Base-by-base conservation (phyloP, 1,140 invertebrate genomes). In the Tetranychus urticae region DNA sequence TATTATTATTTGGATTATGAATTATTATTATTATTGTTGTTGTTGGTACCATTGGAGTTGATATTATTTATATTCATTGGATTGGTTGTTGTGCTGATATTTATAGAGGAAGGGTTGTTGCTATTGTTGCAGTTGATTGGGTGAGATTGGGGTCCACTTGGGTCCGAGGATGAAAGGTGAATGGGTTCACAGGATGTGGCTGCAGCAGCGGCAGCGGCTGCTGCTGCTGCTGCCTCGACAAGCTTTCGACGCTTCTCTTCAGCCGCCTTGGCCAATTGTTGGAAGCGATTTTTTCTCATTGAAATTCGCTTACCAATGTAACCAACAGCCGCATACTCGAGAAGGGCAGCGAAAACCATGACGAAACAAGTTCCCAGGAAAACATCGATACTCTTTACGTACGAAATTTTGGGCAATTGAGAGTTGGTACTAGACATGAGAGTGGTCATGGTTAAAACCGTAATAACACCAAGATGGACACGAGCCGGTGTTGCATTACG, bases 231-330 rank as follows among this genome's bases (percentile, higher is more conserved):
- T 6, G 42, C 37, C 3, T 42, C 58, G 13, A 63, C 12, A 23
- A 37, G 37, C 39, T 60, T 63, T 10, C 55, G 46, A 2, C 59
- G 36, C 37, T 63, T 52, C 56, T 63, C 62, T 33, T 59, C 47
- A 31, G 57, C 37, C 10, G 48, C 33, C 34, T 60, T 60, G 10
- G 45, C 56, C 23, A 63, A 48, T 60, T 83, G 82, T 69, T 84
- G 77, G 72, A 86, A 86, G 65, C 87, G 79, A 75, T 88, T 87
- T 75, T 89, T 91, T 68, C 87, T 78, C 87, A 92, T 91, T 72
- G 90, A 86, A 72, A 93, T 90, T 71, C 88, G 78, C 77, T 92
- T 60, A 52, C 87, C 88, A 84, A 91, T 86, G 74, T 92, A 92
- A 66, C 88, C 88, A 61, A 93, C 88, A 59, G 87, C 88, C 59